Percentiles rank a stretch among this genome's conserved stretches.
These are phyloP conservation scores for Orthosia incerta DNA, from an alignment of 2,888 invertebrate species.

Conservation along the genomic window DNA sequence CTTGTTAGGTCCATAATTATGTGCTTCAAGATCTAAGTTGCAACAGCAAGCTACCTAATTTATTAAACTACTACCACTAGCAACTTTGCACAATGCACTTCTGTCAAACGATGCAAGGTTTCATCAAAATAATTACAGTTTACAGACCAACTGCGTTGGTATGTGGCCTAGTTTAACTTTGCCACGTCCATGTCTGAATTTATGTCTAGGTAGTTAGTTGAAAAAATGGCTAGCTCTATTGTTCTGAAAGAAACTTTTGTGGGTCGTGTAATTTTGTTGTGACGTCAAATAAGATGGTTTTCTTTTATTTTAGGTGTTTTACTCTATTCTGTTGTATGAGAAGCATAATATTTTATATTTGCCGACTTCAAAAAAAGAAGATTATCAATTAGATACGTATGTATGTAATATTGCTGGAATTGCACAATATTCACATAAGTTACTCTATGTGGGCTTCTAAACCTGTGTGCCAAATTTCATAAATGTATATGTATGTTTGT, in stretches of 20 bases:
- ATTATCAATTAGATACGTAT: too few species aligned
- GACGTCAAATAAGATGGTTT: conserved; percentile 24
- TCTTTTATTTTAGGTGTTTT: conserved; percentile 6
- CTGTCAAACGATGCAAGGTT: conserved; percentile 42
- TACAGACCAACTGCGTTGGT: conserved; percentile 10
- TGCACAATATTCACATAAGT: too few species aligned
- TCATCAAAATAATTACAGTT: conserved; percentile 58
- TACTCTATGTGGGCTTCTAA: too few species aligned
- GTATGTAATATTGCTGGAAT: too few species aligned
- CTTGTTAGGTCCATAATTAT: conserved; percentile 19
- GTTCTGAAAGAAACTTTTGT: conserved; percentile 36
- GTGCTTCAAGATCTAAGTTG: conserved; percentile 18
- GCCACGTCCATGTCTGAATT: conserved; percentile 8
- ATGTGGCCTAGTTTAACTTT: conserved; percentile 44
- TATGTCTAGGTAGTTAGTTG: conserved; percentile 16
- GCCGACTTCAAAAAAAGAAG: too few species aligned
- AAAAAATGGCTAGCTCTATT: conserved; percentile 29
- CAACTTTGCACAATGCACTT: conserved; percentile 56
- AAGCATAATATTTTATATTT: too few species aligned
- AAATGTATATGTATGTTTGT: too few species aligned
- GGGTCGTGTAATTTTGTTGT: conserved; percentile 23
- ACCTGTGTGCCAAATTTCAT: too few species aligned
- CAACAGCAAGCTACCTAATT: conserved; percentile 40
- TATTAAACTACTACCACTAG: conserved; percentile 31
- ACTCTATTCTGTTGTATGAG: background rate